phyloP scores from a whole-genome alignment of 2,888 invertebrate genomes.

The Brachyopa scutellaris region DNA sequence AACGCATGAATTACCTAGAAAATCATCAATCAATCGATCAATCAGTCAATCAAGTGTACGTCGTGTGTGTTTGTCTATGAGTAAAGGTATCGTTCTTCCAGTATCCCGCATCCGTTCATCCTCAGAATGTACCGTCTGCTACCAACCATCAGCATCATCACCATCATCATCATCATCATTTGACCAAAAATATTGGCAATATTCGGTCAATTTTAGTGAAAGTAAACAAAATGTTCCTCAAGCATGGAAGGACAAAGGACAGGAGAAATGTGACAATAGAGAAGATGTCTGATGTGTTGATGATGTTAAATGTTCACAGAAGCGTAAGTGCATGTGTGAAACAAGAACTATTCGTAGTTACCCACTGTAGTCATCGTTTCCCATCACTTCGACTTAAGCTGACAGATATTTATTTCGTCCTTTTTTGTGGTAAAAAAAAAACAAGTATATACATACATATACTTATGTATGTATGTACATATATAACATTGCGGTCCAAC shows the following conservation, averaged over 20 bases:
- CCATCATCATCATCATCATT: conserved; percentile 22
- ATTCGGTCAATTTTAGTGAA: conserved; percentile 42
- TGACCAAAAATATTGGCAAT: conserved; percentile 29
- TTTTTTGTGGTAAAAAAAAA: background rate
- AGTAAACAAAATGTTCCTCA: conserved; percentile 17
- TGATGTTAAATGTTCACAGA: conserved; percentile 7
- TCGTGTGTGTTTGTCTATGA: too few relatives aligned
- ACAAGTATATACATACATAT: too few relatives aligned
- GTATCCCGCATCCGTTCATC: conserved; percentile 13
- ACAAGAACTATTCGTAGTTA: background rate
- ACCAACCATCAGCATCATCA: conserved; percentile 5
- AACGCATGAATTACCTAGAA: conserved; percentile 58
- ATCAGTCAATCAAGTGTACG: conserved; percentile 66
- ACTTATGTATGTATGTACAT: too few relatives aligned
- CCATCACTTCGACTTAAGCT: background rate
- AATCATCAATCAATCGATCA: conserved; percentile 67
- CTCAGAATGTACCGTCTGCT: conserved; percentile 18
- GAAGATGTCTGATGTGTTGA: background rate
- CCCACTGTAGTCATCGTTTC: too few relatives aligned
- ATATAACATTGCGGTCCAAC: background rate
- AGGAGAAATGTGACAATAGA: background rate
- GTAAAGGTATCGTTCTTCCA: background rate
- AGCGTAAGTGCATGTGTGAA: conserved; percentile 7
- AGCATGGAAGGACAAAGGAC: conserved; percentile 7
- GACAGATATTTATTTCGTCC: conserved; percentile 9